Evolutionary conservation across 2,888 invertebrate genomes (phyloP).

Genomic region (Eutolmus rufibarbis): DNA sequence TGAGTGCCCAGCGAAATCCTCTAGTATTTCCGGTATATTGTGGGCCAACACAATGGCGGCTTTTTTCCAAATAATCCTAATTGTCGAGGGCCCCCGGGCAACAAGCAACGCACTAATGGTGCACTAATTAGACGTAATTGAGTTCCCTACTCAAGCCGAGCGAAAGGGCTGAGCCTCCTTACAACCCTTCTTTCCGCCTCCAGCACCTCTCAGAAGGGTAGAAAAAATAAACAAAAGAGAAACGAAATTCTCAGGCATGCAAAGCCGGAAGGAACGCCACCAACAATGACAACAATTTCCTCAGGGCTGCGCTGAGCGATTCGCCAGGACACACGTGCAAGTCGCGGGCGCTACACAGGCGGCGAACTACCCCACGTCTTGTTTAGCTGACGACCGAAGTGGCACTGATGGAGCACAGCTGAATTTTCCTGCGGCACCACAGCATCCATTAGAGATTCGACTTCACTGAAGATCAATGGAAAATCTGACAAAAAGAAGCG

Average conservation of each 20-base stretch:
- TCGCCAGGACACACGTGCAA: conserved; percentile 27
- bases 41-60: background rate
- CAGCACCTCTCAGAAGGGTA: background rate
- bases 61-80: conserved; percentile 3
- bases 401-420: conserved; percentile 32
- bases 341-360: background rate
- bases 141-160: background rate
- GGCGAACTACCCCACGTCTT: conserved; percentile 35
- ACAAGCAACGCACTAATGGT: conserved; percentile 24
- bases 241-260: background rate
- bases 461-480: conserved; percentile 15
- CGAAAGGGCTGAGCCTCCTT: background rate
- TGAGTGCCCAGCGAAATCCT: background rate
- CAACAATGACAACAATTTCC: conserved; percentile 24
- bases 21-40: conserved; percentile 15
- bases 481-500: conserved; percentile 24
- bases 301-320: background rate
- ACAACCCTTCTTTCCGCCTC: conserved; percentile 3
- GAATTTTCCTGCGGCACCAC: conserved; percentile 15
- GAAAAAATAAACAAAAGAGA: background rate
- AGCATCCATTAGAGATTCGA: conserved; percentile 3
- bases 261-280: conserved; percentile 5
- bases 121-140: conserved; percentile 37
- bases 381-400: conserved; percentile 33
- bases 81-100: background rate